Percentiles rank a stretch among this genome's conserved stretches.
phyloP scores from a whole-genome alignment of 1,140 invertebrate genomes.

The Drosophila bocki region DNA sequence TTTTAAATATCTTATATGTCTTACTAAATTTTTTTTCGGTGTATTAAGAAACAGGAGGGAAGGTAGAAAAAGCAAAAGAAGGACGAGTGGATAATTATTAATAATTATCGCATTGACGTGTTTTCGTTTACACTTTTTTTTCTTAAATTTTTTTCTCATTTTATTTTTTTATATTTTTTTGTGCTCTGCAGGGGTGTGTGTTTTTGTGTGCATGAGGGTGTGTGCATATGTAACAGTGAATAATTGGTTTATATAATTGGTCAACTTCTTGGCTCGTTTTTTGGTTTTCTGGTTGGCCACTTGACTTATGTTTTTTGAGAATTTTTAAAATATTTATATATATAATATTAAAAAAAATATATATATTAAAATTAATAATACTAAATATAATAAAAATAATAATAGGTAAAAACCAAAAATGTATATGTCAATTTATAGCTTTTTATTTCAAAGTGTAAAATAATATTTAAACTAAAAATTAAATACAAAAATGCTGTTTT shows the following conservation, averaged over 20 bases:
- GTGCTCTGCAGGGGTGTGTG: slow-evolving; percentile 19
- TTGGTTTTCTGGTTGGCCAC: slow-evolving; percentile 3
- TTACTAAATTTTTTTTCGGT: not conserved
- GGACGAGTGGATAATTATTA: slow-evolving; percentile 83
- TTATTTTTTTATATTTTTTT: not conserved
- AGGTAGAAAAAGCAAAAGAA: slow-evolving; percentile 61
- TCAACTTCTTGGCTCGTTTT: slow-evolving; percentile 60
- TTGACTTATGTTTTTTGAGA: slow-evolving; percentile 8
- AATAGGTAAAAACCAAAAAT: too few relatives aligned
- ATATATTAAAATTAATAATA: not conserved
- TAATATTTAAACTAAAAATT: too few relatives aligned
- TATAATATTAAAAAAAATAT: not conserved
- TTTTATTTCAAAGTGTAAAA: too few relatives aligned
- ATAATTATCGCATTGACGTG: slow-evolving; percentile 83
- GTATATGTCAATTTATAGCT: too few relatives aligned
- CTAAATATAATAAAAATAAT: not conserved
- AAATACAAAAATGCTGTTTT: too few relatives aligned
- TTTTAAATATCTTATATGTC: not conserved
- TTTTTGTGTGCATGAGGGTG: slow-evolving; percentile 18
- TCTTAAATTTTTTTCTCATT: slow-evolving; percentile 21
- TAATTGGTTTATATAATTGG: slow-evolving; percentile 80
- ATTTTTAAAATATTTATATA: not conserved
- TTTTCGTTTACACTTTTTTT: slow-evolving; percentile 75
- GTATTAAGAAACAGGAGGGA: slow-evolving; percentile 7
- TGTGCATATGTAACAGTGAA: slow-evolving; percentile 32